Evolutionary conservation across 1,140 invertebrate species (phyloP).

Genomic region (Drosophila ficusphila): DNA sequence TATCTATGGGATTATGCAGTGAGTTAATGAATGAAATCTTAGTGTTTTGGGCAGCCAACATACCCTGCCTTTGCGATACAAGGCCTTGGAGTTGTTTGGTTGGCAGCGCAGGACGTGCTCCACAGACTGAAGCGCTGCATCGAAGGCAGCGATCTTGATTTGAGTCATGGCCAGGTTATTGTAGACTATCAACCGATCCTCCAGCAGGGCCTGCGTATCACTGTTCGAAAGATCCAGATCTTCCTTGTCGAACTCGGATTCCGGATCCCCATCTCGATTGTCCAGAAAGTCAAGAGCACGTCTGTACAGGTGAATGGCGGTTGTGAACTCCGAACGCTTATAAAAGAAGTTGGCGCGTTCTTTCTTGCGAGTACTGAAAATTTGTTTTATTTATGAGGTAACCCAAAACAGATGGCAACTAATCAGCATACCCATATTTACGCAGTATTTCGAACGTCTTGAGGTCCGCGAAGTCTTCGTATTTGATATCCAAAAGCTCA

Average conservation of each 20-base stretch:
- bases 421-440: conserved; percentile 87
- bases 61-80: conserved; percentile 93
- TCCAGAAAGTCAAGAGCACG: conserved; percentile 93
- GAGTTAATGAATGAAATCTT: background rate
- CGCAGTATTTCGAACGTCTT: conserved; percentile 86
- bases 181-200: conserved; percentile 92
- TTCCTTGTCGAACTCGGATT: conserved; percentile 75
- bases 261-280: conserved; percentile 87
- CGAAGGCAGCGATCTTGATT: conserved; percentile 92
- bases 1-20: conserved; percentile 85
- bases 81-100: conserved; percentile 94
- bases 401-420: background rate
- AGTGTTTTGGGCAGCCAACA: background rate
- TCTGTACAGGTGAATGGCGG: conserved; percentile 93
- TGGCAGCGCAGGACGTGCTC: conserved; percentile 92
- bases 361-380: conserved; percentile 89
- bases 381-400: background rate
- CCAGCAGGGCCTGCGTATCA: conserved; percentile 88
- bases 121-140: conserved; percentile 92
- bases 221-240: conserved; percentile 85
- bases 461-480: conserved; percentile 87
- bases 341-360: conserved; percentile 96
- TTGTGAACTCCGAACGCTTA: conserved; percentile 89
- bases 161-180: conserved; percentile 96
- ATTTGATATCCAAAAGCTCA: conserved; percentile 88